Base-by-base conservation (phyloP, 1,140 invertebrate genomes). In the Cyphomyrmex costatus region DNA sequence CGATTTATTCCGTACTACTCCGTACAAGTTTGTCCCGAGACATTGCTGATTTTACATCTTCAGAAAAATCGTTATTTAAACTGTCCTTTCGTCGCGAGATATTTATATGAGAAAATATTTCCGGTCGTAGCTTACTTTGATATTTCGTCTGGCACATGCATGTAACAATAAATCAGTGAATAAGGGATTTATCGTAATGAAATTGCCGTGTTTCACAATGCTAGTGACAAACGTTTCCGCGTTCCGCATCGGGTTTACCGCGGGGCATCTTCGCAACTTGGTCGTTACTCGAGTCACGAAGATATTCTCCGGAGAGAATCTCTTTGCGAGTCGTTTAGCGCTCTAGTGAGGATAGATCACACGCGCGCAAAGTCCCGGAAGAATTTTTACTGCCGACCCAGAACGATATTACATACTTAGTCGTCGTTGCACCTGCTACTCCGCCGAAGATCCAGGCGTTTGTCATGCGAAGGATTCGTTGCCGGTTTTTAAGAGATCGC, bases 371-470 rank as follows among this genome's bases (percentile, higher is more conserved):
- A 74, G 42, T 74, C 68, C 79, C 36, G 68, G 74, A 78, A 78
- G 61, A 78, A 85, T 85, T 78, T 78, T 85, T 78, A 85, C 73
- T 76, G 58, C 71, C 82, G 82, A 78, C 61, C 53, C 19, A 78
- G 61, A 85, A 68, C 73, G 82, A 76, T 85, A 85, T 85, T 85
- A 78, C 74, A 85, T 78, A 78, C 82, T 85, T 85, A 76, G 82
- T 77, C 74, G 82, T 42, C 61, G 74, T 78, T 78, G 82, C 82
- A 85, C 82, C 82, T 77, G 82, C 73, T 78, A 49, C 82, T 78
- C 19, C 27, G 21, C 42, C 73, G 71, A 76, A 77, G 58, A 76
- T 78, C 74, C 82, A 30, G 16, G 16, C 73, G 36, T 85, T 77
- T 78, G 51, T 85, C 82, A 78, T 66, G 30, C 82, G 60, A 85